Evolutionary conservation across 2,797 vertebrate species (phyloP), one percentile per base, ranked within the genome.

Genomic region (Chelon auratus): DNA sequence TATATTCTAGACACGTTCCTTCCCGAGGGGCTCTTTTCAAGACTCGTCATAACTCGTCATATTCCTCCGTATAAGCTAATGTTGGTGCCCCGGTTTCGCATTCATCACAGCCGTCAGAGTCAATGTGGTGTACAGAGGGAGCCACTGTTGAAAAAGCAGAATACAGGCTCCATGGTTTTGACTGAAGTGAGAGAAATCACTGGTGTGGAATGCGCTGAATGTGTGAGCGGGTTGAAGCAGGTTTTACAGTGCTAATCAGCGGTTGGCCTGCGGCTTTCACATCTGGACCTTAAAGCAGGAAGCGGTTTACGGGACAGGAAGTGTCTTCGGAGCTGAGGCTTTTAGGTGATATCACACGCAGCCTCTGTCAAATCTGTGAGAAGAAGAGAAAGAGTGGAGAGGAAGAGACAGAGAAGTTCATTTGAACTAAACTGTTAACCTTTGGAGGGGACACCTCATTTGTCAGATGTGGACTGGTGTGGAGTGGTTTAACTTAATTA

Each of bases 101-200:
- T 91, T 78, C 80, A 91, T 92, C 90, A 90, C 40, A 61, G 62
- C 83, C 87, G 85, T 90, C 89, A 85, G 72, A 81, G 72, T 62
- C 77, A 85, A 75, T 82, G 82, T 80, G 81, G 75, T 72, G 56
- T 81, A 73, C 61, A 76, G 64, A 76, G 62, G 57, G 53, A 81
- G 75, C 48, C 22, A 3, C 75, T 75, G 80, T 87, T 82, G 80
- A 86, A 85, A 78, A 70, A 40, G 84, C 85, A 81, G 62, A 88
- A 84, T 85, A 24, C 66, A 47, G 74, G 70, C 69, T 48, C 62
- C 54, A 13, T 22, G 55, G 37, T 72, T 85, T 76, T 40, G 76
- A 85, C 74, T 58, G 58, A 61, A 69, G 71, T 26, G 20, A 51
- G 64, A 60, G 72, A 61, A 86, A 76, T 78, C 57, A 42, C 58